A percentile compares a stretch with the other conserved stretches of the same genome.
Evolutionary conservation across 2,113 vertebrate genomes (phyloP).

Genomic region (Hippocampus mohnikei): DNA sequence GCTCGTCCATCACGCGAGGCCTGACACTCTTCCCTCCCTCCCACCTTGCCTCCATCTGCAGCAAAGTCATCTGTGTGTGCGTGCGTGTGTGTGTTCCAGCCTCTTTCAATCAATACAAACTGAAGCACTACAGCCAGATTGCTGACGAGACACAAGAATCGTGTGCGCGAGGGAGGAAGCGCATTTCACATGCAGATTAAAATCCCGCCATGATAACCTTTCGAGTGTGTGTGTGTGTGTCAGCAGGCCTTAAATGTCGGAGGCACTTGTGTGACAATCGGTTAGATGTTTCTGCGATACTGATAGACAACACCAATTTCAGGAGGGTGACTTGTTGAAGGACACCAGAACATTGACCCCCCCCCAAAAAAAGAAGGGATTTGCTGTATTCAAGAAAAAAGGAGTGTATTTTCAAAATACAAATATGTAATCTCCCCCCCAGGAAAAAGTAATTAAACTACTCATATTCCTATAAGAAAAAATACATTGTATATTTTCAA

Average conservation of each 20-base stretch:
- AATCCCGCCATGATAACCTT: slow-evolving; percentile 60
- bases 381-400: too few species aligned
- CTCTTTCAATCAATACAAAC: slow-evolving; percentile 68
- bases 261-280: slow-evolving; percentile 59
- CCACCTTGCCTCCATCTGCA: slow-evolving; percentile 48
- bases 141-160: slow-evolving; percentile 86
- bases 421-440: too few species aligned
- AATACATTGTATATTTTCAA: too few species aligned
- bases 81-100: slow-evolving; percentile 48
- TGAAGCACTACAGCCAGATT: slow-evolving; percentile 74
- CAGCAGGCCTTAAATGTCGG: slow-evolving; percentile 59
- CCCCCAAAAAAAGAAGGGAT: too few species aligned
- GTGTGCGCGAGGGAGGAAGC: slow-evolving; percentile 61
- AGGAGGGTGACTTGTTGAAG: slow-evolving; percentile 7
- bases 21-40: slow-evolving; percentile 79
- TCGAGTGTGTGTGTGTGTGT: slow-evolving; percentile 36
- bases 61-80: slow-evolving; percentile 61
- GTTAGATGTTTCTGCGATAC: slow-evolving; percentile 25
- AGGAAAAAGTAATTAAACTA: too few species aligned
- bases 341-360: background rate
- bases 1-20: slow-evolving; percentile 81
- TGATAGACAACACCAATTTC: slow-evolving; percentile 7
- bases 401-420: background rate
- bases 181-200: slow-evolving; percentile 73
- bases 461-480: background rate